These are phyloP conservation scores for Aphyosemion australe DNA, from an alignment of 2,113 vertebrate genomes.

Conservation along the genomic window DNA sequence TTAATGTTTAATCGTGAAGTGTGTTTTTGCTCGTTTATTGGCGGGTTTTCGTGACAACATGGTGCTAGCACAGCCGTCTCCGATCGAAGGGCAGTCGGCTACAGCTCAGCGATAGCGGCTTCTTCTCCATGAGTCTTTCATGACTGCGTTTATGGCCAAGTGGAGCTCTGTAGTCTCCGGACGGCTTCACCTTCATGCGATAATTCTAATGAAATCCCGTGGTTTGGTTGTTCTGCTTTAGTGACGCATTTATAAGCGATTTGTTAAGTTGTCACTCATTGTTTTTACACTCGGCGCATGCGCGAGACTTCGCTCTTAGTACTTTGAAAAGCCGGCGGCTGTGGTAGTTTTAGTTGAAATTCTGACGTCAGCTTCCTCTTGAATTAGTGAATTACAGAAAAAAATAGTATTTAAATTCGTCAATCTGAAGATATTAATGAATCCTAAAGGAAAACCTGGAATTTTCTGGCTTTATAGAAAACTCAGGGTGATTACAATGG, in stretches of 20 bases:
- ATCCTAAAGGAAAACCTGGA: too few species aligned
- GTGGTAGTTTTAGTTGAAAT: neutral
- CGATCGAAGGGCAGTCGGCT: conserved; percentile 21
- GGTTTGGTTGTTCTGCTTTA: conserved; percentile 3
- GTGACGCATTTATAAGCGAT: conserved; percentile 32
- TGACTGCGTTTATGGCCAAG: conserved; percentile 2
- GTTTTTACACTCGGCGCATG: conserved; percentile 38
- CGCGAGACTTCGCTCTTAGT: conserved; percentile 7
- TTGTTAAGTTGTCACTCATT: conserved; percentile 42
- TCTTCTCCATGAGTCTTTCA: neutral
- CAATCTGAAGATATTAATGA: too few species aligned
- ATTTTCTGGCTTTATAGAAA: too few species aligned
- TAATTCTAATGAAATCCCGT: neutral
- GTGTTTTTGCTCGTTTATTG: conserved; percentile 1
- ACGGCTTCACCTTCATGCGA: neutral
- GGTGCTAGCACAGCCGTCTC: conserved; percentile 38
- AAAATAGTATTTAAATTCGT: too few species aligned
- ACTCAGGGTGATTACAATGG: too few species aligned
- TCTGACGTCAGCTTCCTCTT: too few species aligned
- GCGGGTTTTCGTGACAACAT: conserved; percentile 13
- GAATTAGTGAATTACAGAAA: too few species aligned
- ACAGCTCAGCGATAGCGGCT: conserved; percentile 27
- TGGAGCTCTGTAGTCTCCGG: neutral
- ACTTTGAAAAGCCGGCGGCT: neutral
- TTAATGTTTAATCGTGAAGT: neutral